Evolutionary conservation across 2,888 invertebrate genomes (phyloP), one percentile per base, ranked within the genome.

Genomic region (Euphydryas editha): DNA sequence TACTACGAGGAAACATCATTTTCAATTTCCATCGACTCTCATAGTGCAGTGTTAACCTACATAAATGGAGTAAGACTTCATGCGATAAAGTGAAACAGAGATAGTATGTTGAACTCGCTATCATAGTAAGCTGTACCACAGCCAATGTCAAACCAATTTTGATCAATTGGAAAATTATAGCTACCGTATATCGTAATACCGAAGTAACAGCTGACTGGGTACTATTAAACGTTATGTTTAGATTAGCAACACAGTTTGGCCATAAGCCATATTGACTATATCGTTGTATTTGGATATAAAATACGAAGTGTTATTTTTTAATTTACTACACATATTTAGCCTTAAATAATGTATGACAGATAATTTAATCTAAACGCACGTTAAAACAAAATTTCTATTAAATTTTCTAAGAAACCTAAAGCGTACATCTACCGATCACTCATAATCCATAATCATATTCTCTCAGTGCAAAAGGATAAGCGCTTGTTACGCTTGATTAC

Each of bases 141-240:
- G 62, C 66, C 73, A 77, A 76, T 77, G 77, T 75, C 75, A 76
- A 72, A 75, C 70, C 75, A 75, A 77, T 77, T 76, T 72, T 73
- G 72, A 70, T 73, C 75, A 73, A 75, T 76, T 76, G 75, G 67
- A 69, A 71, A 75, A 76, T 74, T 74, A 73, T 68, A 65, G 64
- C 49, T 64, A 62, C 66, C 61, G 49, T 68, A 67, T 67, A 69
- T 72, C 68, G 69, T 73, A 65, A 64, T 68, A 59, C 62, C 66
- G 15, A 57, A 30, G 49, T 67, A 66, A 64, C 64, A 66, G 60
- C 64, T 54, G 68, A 66, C 59, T 66, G 46, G 30, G 54, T 61
- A 58, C 61, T 59, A 68, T 68, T 64, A 69, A 51, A 62, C 24
- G 51, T 62, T 42, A 65, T 55, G 46, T 54, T 54, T 8, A 30